These are phyloP conservation scores for Hypena proboscidalis DNA, from an alignment of 2,888 invertebrate genomes.

Conservation along the genomic window DNA sequence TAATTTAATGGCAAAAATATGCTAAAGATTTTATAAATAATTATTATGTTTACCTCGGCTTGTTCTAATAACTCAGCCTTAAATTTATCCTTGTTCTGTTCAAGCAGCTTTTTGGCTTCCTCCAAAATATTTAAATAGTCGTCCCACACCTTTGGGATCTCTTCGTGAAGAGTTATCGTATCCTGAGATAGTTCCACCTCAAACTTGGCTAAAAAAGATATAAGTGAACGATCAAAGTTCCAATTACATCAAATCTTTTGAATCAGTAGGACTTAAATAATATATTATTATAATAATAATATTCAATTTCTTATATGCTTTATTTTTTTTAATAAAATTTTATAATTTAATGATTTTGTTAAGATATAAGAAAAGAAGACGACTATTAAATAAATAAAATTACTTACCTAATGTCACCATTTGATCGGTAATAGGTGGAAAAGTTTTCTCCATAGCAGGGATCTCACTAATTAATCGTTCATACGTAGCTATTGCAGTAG, in stretches of 20 bases:
- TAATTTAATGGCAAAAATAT: too few relatives aligned
- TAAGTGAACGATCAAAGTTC: too few relatives aligned
- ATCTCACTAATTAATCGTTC: slow-evolving; percentile 88
- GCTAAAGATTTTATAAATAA: neutral
- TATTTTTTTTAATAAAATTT: too few relatives aligned
- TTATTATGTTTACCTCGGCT: slow-evolving; percentile 82
- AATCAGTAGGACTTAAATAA: too few relatives aligned
- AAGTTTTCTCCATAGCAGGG: slow-evolving; percentile 87
- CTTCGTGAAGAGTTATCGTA: slow-evolving; percentile 83
- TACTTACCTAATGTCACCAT: slow-evolving; percentile 87
- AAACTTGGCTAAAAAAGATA: slow-evolving; percentile 84
- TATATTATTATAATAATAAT: too few relatives aligned
- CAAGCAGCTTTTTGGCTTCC: slow-evolving; percentile 90
- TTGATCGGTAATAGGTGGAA: slow-evolving; percentile 91
- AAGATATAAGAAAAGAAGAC: neutral
- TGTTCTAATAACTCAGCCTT: slow-evolving; percentile 89
- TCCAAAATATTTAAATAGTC: slow-evolving; percentile 88
- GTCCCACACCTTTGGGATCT: slow-evolving; percentile 88
- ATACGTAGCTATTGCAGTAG: slow-evolving; percentile 88
- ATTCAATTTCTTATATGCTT: too few relatives aligned
- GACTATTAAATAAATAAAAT: neutral
- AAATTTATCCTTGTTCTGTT: slow-evolving; percentile 89
- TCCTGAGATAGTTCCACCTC: slow-evolving; percentile 88
- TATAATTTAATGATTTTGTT: too few relatives aligned
- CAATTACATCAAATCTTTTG: too few relatives aligned